Evolutionary conservation across 2,888 invertebrate species (phyloP), one percentile per base, ranked within the genome.

Genomic region (Rotaria macrura): DNA sequence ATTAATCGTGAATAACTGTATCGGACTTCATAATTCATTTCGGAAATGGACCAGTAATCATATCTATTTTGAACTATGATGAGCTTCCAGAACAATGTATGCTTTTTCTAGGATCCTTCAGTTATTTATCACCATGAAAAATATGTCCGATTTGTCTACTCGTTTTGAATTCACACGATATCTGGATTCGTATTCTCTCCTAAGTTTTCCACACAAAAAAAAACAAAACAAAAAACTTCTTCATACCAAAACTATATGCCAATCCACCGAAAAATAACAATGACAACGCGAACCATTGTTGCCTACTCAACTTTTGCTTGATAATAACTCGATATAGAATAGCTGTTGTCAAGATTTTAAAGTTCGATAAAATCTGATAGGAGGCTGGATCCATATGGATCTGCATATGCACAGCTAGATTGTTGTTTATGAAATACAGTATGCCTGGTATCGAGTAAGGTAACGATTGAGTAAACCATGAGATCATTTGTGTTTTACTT

Each of bases 371-470:
- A 23, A 91, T 89, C 89, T 91, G 91, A 86, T 90, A 91, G 23
- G 91, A 90, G 3, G 90, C 89, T 12, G 91, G 90, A 86, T 91
- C 91, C 91, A 91, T 91, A 47, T 91, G 89, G 23, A 88, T 87
- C 85, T 91, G 91, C 89, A 91, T 90, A 85, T 89, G 88, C 6
- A 91, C 88, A 29, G 89, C 89, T 12, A 90, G 86, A 87, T 91
- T 91, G 87, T 91, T 91, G 87, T 90, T 91, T 87, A 90, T 87
- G 86, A 88, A 88, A 88, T 91, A 91, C 25, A 91, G 88, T 2
- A 90, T 52, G 3, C 89, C 91, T 10, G 91, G 91, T 40, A 91
- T 87, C 40, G 83, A 23, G 25, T 84, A 86, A 14, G 55, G 74
- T 23, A 57, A 6, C 47, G 85, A 86, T 43, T 85, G 79, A 29